These are phyloP conservation scores for Drosophila santomea DNA, from an alignment of 1,140 invertebrate genomes.

Conservation along the genomic window DNA sequence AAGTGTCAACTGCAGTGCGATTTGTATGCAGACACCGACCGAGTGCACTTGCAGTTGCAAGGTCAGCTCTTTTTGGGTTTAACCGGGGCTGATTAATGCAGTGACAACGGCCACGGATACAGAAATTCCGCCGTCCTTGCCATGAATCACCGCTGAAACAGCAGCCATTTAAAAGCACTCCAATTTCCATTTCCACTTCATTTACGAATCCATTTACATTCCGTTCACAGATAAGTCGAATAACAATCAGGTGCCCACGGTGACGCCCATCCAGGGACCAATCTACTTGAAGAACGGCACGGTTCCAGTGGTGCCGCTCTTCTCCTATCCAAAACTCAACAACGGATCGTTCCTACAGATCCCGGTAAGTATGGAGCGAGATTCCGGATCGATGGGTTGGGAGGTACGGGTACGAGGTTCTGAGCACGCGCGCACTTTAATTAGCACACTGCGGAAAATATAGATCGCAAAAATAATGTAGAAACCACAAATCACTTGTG, in stretches of 20 bases:
- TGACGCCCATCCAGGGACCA: slow-evolving; percentile 92
- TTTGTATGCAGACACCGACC: slow-evolving; percentile 66
- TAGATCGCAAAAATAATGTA: too few relatives aligned
- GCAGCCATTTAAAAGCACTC: slow-evolving; percentile 34
- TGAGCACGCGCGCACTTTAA: slow-evolving; percentile 51
- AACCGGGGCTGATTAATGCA: slow-evolving; percentile 59
- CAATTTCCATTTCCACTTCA: slow-evolving; percentile 27
- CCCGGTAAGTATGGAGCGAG: slow-evolving; percentile 88
- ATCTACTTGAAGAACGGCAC: slow-evolving; percentile 91
- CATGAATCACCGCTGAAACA: slow-evolving; percentile 38
- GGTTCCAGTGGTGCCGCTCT: slow-evolving; percentile 93
- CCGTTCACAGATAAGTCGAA: slow-evolving; percentile 60
- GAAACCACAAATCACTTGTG: too few relatives aligned
- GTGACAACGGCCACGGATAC: slow-evolving; percentile 33
- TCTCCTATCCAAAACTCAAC: slow-evolving; percentile 92
- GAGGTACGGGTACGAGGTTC: slow-evolving; percentile 2
- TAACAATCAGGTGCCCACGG: slow-evolving; percentile 84
- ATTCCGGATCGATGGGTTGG: neutral
- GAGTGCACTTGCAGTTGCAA: slow-evolving; percentile 46
- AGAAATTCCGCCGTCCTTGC: slow-evolving; percentile 38
- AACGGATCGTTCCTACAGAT: slow-evolving; percentile 94
- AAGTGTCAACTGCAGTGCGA: slow-evolving; percentile 70
- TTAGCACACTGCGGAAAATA: slow-evolving; percentile 16
- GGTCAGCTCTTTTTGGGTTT: slow-evolving; percentile 41
- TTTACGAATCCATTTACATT: slow-evolving; percentile 39